phyloP scores from a whole-genome alignment of 2,888 invertebrate genomes.

The Leucoma salicis region DNA sequence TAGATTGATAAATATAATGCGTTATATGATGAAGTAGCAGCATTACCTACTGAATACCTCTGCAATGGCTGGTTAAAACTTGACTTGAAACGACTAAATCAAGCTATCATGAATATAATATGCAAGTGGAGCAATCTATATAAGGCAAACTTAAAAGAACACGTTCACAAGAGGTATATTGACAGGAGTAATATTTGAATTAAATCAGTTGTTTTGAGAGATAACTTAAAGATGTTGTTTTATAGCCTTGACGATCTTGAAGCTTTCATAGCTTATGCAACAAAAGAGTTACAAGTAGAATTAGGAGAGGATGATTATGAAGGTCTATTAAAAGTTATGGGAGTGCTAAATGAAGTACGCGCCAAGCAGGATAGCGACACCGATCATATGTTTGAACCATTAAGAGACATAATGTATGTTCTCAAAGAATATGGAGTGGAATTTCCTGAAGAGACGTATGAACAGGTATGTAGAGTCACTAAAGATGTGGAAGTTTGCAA shows the following conservation, averaged over 20 bases:
- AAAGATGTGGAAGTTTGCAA: too few species aligned
- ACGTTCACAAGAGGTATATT: slow-evolving; percentile 86
- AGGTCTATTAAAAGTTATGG: slow-evolving; percentile 91
- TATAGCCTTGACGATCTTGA: slow-evolving; percentile 88
- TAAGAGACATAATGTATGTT: slow-evolving; percentile 92
- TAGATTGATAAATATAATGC: slow-evolving; percentile 91
- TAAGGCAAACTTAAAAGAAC: slow-evolving; percentile 91
- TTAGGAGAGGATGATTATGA: slow-evolving; percentile 93
- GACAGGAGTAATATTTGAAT: neutral
- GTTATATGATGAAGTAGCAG: slow-evolving; percentile 88
- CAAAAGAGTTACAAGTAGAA: slow-evolving; percentile 86
- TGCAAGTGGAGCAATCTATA: slow-evolving; percentile 95
- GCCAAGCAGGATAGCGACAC: slow-evolving; percentile 85
- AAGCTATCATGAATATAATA: slow-evolving; percentile 90
- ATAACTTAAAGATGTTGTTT: neutral
- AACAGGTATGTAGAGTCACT: slow-evolving; percentile 79
- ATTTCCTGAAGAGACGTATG: slow-evolving; percentile 89
- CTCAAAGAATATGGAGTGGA: slow-evolving; percentile 93
- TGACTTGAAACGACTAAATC: slow-evolving; percentile 90
- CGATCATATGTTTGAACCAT: slow-evolving; percentile 94
- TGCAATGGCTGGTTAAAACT: slow-evolving; percentile 91
- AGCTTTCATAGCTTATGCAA: slow-evolving; percentile 89
- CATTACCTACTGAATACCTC: slow-evolving; percentile 84
- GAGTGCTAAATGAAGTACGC: slow-evolving; percentile 91
- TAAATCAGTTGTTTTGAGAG: neutral